phyloP scores from a whole-genome alignment of 2,113 vertebrate species.

The Ondatra zibethicus region DNA sequence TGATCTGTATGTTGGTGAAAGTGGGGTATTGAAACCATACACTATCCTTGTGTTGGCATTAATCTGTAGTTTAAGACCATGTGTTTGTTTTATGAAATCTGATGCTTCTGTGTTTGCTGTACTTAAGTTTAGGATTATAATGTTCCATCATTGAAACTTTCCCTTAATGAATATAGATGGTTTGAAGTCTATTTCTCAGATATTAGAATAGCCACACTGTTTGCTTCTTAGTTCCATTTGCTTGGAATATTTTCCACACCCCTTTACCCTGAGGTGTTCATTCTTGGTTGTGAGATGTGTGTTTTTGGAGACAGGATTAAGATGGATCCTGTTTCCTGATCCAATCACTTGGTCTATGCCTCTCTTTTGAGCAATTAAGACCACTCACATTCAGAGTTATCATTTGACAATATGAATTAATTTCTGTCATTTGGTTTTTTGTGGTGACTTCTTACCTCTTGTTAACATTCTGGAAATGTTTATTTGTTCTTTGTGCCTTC shows the following conservation, averaged over 20 bases:
- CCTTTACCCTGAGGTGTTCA: not conserved
- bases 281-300: not conserved
- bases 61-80: not conserved
- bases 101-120: not conserved
- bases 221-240: not conserved
- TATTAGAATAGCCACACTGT: not conserved
- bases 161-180: not conserved
- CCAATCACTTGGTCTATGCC: no score
- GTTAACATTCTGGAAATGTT: not conserved
- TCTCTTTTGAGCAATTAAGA: not conserved
- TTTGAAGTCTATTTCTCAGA: not conserved
- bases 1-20: not conserved
- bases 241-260: not conserved
- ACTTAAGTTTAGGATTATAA: not conserved
- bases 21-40: not conserved
- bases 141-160: not conserved
- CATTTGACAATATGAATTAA: not conserved
- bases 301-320: not conserved
- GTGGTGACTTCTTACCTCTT: not conserved
- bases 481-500: not conserved
- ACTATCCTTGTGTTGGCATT: not conserved
- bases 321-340: not conserved
- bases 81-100: not conserved
- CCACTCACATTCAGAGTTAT: not conserved
- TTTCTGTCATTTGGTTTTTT: not conserved